Evolutionary conservation across 1,140 invertebrate genomes (phyloP), one percentile per base, ranked within the genome.

Genomic region (Ptiloglossa arizonensis): DNA sequence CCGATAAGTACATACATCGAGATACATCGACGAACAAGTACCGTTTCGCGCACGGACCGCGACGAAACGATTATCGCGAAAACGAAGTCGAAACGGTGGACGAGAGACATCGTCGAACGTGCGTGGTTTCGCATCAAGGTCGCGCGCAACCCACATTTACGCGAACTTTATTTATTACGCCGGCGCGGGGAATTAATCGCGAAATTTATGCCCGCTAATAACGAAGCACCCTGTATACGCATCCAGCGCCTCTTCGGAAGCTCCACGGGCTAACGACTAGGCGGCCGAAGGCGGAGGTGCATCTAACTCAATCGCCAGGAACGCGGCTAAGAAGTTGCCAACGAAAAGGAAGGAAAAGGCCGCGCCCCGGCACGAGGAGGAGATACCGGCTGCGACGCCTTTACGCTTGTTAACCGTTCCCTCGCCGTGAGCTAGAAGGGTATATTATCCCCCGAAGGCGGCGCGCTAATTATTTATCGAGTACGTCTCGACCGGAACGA

Each of bases 341-440:
- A 62, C 46, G 62, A 67, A 71, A 66, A 79, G 38, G 64, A 72
- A 78, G 63, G 62, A 74, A 76, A 71, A 72, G 56, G 63, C 44
- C 15, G 52, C 32, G 59, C 63, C 71, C n/a, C 67, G 19, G 13
- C 24, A 15, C 4, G 17, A 11, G 35, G 35, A 32, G 19, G 6
- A 60, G 60, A 81, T 56, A 52, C 35, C 35, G 57, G 41, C 50
- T 52, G 54, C 62, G 75, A 80, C 66, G 68, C 54, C 74, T 86
- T 87, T 79, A 81, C 79, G 86, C 84, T 88, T 79, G 78, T 87
- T 87, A 86, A 80, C 60, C 59, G 70, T 66, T 71, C 60, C 52
- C 46, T 56, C 3, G 32, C 44, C 46, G 32, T 29, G 44, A 56
- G 56, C 56, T 29, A 27, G 64, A 24, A 46, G 74, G 68, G 59